Base-by-base conservation (phyloP, 2,113 vertebrate species). In the Eulemur macaco region DNA sequence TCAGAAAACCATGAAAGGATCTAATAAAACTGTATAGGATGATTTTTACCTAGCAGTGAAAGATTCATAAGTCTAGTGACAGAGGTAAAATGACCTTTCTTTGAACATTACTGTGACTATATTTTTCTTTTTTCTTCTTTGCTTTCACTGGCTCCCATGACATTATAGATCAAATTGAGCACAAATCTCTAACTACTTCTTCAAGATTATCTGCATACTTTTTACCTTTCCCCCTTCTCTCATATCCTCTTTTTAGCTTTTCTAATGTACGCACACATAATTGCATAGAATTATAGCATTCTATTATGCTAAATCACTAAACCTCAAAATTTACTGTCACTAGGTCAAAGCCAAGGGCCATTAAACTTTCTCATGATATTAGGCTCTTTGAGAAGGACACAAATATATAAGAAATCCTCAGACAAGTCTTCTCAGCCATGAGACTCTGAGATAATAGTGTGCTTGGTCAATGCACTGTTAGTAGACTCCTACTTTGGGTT, bases 31-130 rank as follows among this genome's bases (percentile, higher is more conserved):
- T 76, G 1, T 63, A 39, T 39, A 80, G 10, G 34, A 78, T 88
- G 21, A n/a, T 86, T 93, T 93, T 91, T 93, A 76, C 23, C 27
- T 86, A 74, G 81, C 3, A 93, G 14, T 77, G 6, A 95, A 94
- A 81, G 74, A 86, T 47, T 71, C 60, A 63, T 88, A 58, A 64
- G 7, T 69, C 74, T 80, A 80, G 29, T 68, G 42, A 83, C 63
- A 84, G 31, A 92, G 64, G 6, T 93, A 94, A 97, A 85, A 66
- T 71, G 94, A 91, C 5, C 7, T 94, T 90, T 60, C n/a, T 82
- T 96, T 78, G 31, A 45, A 42, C 68, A 92, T 50, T 78, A 4
- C 17, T 63, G 14, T 76, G 58, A 86, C 21, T 47, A 64, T 5
- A 54, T 52, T 80, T 68, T 90, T 82, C 34, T 68, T 54, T 52